These are phyloP conservation scores for Tetranychus truncatus DNA, from an alignment of 2,888 invertebrate species.

Conservation along the genomic window DNA sequence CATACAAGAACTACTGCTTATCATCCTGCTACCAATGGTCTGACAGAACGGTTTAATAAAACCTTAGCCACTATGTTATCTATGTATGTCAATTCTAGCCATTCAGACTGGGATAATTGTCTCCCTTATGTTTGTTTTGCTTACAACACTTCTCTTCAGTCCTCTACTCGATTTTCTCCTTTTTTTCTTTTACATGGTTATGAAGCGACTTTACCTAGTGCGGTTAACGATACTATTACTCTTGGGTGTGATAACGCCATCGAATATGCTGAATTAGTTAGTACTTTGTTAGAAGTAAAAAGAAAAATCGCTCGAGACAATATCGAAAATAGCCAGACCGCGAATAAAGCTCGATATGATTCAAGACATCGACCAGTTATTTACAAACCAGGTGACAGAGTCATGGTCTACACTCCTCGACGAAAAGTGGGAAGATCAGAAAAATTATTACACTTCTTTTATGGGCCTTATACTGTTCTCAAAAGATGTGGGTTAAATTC, in stretches of 20 bases:
- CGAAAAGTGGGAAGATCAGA: conserved; percentile 12
- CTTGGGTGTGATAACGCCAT: background rate
- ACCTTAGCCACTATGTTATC: no score
- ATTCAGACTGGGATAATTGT: no score
- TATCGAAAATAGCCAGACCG: background rate
- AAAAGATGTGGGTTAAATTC: background rate
- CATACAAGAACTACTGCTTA: no score
- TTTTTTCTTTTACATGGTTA: background rate
- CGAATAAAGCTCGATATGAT: background rate
- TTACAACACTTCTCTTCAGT: background rate
- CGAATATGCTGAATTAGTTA: background rate
- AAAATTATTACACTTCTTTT: conserved; percentile 14
- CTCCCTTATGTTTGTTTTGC: conserved; percentile 21
- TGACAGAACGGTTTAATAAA: no score
- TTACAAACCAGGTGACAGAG: conserved; percentile 14
- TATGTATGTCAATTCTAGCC: no score
- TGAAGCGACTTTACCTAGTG: conserved; percentile 11
- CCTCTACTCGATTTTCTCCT: background rate
- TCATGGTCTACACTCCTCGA: conserved; percentile 13
- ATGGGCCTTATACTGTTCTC: conserved; percentile 13
- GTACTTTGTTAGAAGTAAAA: background rate
- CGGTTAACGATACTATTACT: conserved; percentile 12
- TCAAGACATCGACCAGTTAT: background rate
- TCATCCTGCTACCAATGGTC: no score
- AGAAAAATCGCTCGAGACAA: background rate